A percentile compares a stretch with the other conserved stretches of the same genome.
These are phyloP conservation scores for Eptatretus burgeri DNA, from an alignment of 2,113 vertebrate genomes.

Conservation along the genomic window DNA sequence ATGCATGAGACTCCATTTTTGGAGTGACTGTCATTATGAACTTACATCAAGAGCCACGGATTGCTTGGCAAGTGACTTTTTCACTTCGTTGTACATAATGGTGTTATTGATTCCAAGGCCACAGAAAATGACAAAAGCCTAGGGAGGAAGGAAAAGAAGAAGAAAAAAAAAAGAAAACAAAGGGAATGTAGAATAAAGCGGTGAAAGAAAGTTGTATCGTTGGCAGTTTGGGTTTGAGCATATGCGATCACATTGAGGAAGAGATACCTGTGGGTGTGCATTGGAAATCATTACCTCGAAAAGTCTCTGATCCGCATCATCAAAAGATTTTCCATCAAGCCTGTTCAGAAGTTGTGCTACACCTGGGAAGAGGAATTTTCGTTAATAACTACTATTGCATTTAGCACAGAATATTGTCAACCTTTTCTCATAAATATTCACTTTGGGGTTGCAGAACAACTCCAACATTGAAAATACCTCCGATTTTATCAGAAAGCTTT, in stretches of 20 bases:
- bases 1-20: too few species aligned
- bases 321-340: slow-evolving; percentile 75
- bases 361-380: slow-evolving; percentile 22
- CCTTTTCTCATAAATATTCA: background rate
- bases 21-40: slow-evolving; percentile 8
- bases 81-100: slow-evolving; percentile 98
- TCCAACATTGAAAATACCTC: too few species aligned
- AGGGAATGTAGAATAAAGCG: slow-evolving; percentile 15
- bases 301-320: slow-evolving; percentile 75
- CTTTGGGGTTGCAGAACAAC: background rate
- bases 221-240: background rate
- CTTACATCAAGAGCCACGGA: slow-evolving; percentile 92
- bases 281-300: slow-evolving; percentile 43
- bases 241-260: background rate
- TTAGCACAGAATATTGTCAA: background rate
- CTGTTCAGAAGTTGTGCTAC: slow-evolving; percentile 87
- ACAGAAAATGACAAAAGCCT: slow-evolving; percentile 99
- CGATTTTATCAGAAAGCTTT: too few species aligned
- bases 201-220: background rate
- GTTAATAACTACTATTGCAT: background rate
- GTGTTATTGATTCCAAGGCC: slow-evolving; percentile 98
- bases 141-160: slow-evolving; percentile 11
- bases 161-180: background rate
- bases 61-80: slow-evolving; percentile 97
- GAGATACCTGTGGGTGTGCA: background rate